phyloP scores from a whole-genome alignment of 2,113 vertebrate genomes.

The Neotoma lepida region DNA sequence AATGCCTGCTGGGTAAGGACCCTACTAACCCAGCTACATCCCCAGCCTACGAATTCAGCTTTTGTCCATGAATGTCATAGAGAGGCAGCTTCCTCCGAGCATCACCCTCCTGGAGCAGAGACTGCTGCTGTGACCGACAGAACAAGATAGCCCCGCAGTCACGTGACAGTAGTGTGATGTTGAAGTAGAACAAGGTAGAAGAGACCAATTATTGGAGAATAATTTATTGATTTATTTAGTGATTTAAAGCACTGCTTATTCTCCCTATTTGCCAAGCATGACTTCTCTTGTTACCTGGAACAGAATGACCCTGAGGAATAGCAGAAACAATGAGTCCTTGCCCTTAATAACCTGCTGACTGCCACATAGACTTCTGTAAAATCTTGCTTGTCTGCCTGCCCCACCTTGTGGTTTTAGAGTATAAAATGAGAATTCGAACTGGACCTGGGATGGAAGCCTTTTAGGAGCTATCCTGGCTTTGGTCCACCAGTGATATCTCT shows the following conservation, averaged over 20 bases:
- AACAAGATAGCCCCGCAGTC: not conserved
- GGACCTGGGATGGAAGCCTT: not conserved
- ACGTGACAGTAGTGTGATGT: rapidly evolving
- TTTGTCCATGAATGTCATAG: not conserved
- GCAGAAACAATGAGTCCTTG: not conserved
- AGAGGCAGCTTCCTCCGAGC: not conserved
- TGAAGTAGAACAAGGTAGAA: not conserved
- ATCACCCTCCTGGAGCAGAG: not conserved
- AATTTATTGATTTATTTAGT: not conserved
- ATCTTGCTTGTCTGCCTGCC: not conserved
- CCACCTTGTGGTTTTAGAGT: not conserved
- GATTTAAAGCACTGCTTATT: not conserved
- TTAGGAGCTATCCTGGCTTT: not conserved
- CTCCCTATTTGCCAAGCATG: not conserved
- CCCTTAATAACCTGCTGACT: not conserved
- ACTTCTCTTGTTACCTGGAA: not conserved
- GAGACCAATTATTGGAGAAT: not conserved
- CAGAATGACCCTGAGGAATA: not conserved
- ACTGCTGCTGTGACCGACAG: not conserved
- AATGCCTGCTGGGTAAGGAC: not conserved
- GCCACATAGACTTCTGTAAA: not conserved
- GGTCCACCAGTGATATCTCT: not conserved
- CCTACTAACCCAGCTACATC: not conserved
- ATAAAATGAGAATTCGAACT: not conserved
- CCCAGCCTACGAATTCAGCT: not conserved